Base-by-base conservation (phyloP, 2,888 invertebrate species). In the Agonopterix arenella region DNA sequence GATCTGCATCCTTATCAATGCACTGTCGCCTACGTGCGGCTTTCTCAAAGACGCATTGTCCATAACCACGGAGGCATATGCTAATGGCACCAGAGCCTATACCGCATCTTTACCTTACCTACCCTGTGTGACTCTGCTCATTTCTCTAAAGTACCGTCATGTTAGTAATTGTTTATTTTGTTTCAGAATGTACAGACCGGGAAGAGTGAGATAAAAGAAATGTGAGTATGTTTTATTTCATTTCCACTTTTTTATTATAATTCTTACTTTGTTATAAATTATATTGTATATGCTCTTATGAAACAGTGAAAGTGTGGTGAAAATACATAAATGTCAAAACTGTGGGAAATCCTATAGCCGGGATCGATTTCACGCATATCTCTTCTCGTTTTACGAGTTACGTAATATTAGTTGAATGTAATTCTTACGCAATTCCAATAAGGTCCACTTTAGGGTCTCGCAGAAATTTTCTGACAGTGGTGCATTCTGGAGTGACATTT, bases 1-100 rank as follows among this genome's bases (percentile, higher is more conserved):
- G 89, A 89, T 89, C 84, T 83, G 75, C 66, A 65, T 73, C 76
- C 84, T 86, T 88, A 88, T 88, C 89, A 85, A 69, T 66, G 68
- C 73, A 68, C 71, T 79, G 84, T 84, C 84, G 82, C 83, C 84
- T 82, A 80, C 80, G 75, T 76, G 78, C 85, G 89, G 86, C 83
- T 63, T 71, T 70, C 77, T 86, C 88, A 88, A 89, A 88, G 85
- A 72, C 73, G 73, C 75, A 86, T 84, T 86, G 86, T 88, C 78
- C 78, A 62, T 67, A 70, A 60, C 66, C 72, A 71, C 63, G 65
- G 65, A 75, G 71, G 68, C 73, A 69, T 77, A 70, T 71, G 70
- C 70, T 82, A 77, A 81, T 80, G 77, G 66, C 61, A 63, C 58
- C 54, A 16, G 52, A 56, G 28, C 44, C 40, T 28, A 11, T 11